Conservation (phyloP, 2,113 vertebrate species). For the Pluvianellus socialis region DNA sequence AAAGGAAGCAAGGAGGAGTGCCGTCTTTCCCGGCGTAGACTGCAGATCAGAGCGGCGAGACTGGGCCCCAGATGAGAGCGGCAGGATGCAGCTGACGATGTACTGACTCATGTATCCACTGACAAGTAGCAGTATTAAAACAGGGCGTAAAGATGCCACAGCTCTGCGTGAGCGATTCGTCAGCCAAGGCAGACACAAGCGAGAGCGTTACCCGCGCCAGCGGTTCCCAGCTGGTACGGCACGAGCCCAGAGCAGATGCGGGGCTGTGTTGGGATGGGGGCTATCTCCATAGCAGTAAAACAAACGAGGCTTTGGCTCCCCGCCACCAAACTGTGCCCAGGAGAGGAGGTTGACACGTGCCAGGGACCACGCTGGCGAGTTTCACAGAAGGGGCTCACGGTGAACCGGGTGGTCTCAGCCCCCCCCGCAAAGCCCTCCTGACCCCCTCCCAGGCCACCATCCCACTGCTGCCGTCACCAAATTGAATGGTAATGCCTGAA, state of each 20-base stretch:
- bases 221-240: not conserved
- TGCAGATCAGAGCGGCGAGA: not conserved
- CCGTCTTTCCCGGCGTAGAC: not conserved
- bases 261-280: not conserved
- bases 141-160: slow-evolving; percentile 52
- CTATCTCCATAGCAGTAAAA: not conserved
- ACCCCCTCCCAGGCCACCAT: not conserved
- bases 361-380: accelerated
- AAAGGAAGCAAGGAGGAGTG: not conserved
- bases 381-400: not conserved
- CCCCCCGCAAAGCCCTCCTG: not conserved
- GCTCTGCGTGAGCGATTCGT: not conserved
- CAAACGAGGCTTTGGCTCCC: not conserved
- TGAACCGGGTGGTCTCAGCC: not conserved
- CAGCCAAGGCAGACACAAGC: slow-evolving; percentile 48
- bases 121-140: slow-evolving; percentile 58
- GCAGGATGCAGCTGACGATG: slow-evolving; percentile 34
- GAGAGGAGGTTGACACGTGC: not conserved
- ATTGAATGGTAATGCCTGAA: not conserved
- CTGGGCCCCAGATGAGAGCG: slow-evolving; percentile 49
- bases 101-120: slow-evolving; percentile 49
- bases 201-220: not conserved
- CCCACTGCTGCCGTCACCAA: not conserved
- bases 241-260: not conserved
- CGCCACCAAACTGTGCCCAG: not conserved